Conservation (phyloP, 2,113 vertebrate genomes). For the Xenopus laevis region DNA sequence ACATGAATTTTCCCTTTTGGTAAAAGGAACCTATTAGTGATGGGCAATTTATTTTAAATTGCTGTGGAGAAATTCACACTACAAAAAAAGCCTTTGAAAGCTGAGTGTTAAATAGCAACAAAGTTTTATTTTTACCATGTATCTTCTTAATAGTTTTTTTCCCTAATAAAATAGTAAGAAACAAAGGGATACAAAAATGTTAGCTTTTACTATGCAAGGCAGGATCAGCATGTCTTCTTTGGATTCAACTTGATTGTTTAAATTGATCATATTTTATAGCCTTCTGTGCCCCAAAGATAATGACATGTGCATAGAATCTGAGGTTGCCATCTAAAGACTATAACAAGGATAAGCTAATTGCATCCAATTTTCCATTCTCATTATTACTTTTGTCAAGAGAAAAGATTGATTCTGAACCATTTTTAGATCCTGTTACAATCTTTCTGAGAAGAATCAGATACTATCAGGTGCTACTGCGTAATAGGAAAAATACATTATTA, state of each 20-base stretch:
- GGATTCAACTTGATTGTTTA: conserved; percentile 23
- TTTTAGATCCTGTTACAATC: conserved; percentile 42
- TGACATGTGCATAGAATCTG: conserved; percentile 7
- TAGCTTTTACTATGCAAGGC: conserved; percentile 5
- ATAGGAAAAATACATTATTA: background rate
- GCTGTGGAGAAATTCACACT: too few species aligned
- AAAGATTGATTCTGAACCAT: conserved; percentile 42
- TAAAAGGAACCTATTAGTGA: too few species aligned
- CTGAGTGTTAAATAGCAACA: too few species aligned
- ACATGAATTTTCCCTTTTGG: too few species aligned
- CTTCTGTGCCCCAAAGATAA: conserved; percentile 38
- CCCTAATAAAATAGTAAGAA: too few species aligned
- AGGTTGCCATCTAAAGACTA: conserved; percentile 35
- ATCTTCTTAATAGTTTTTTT: too few species aligned
- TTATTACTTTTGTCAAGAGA: conserved; percentile 34
- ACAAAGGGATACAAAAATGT: too few species aligned
- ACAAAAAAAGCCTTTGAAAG: too few species aligned
- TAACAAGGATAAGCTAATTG: conserved; percentile 24
- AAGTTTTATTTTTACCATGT: too few species aligned
- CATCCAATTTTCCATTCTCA: conserved; percentile 23
- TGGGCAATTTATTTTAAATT: too few species aligned
- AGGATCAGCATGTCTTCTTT: background rate
- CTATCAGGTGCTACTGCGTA: conserved; percentile 38
- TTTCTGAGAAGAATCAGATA: conserved; percentile 38
- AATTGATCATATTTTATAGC: conserved; percentile 32